A percentile compares a stretch with the other conserved stretches of the same genome.
These are phyloP conservation scores for Tauraco hartlaubi DNA, from an alignment of 2,797 vertebrate species.

Conservation along the genomic window DNA sequence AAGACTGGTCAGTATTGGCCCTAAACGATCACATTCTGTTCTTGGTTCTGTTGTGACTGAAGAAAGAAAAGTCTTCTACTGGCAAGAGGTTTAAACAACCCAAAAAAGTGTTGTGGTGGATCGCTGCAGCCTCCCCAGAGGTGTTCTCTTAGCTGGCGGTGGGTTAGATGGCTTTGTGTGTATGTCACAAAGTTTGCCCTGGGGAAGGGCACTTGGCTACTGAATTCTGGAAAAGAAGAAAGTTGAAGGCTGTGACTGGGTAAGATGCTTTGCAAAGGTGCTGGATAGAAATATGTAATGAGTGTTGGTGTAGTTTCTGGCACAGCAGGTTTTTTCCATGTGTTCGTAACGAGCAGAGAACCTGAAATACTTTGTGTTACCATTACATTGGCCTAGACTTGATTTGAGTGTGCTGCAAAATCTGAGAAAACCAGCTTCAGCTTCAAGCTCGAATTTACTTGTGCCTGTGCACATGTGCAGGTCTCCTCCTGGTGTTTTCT, in stretches of 20 bases:
- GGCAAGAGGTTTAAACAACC: not conserved
- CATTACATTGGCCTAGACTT: not conserved
- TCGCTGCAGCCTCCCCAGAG: not conserved
- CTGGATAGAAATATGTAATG: not conserved
- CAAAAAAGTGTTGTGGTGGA: not conserved
- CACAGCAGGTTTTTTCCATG: not conserved
- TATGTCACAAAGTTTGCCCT: not conserved
- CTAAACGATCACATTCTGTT: not conserved
- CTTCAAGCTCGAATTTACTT: not conserved
- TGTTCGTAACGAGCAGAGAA: not conserved
- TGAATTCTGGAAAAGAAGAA: not conserved
- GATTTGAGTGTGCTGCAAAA: not conserved
- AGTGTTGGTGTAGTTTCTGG: not conserved
- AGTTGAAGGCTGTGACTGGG: not conserved
- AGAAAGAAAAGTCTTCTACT: not conserved
- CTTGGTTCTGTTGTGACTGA: not conserved
- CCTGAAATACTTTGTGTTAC: not conserved
- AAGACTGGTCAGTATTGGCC: constrained; percentile 89
- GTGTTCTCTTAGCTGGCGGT: not conserved
- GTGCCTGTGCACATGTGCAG: not conserved
- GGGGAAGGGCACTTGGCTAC: not conserved
- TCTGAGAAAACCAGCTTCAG: not conserved
- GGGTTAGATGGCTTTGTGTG: not conserved
- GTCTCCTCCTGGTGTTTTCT: not conserved
- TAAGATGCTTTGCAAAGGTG: not conserved